These are phyloP conservation scores for Cataglyphis livida DNA, from an alignment of 2,888 invertebrate genomes.

Conservation along the genomic window DNA sequence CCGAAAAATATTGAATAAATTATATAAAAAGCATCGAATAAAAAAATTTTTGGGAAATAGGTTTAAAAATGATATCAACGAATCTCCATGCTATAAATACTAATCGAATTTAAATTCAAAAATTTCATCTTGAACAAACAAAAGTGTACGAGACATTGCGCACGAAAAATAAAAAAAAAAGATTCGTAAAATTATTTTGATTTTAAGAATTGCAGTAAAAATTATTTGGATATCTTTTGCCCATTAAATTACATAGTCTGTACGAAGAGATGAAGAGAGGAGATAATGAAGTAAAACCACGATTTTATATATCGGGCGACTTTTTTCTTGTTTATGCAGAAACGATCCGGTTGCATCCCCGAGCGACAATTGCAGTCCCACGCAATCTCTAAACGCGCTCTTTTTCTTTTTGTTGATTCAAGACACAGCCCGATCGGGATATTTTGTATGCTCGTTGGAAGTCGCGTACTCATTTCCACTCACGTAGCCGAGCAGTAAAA, in stretches of 20 bases:
- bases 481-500: conserved; percentile 15
- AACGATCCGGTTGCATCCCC: not conserved
- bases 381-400: not conserved
- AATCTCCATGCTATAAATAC: not conserved
- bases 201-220: not conserved
- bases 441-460: conserved; percentile 27
- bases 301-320: not conserved
- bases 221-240: not conserved
- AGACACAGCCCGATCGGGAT: not conserved
- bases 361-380: conserved; percentile 26
- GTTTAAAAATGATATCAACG: not conserved
- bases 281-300: not conserved
- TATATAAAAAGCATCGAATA: not conserved
- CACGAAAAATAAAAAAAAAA: not conserved
- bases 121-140: not conserved
- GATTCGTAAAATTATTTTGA: not conserved
- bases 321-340: not conserved
- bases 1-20: not conserved
- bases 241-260: conserved; percentile 23
- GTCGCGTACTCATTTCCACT: conserved; percentile 11
- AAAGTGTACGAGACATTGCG: not conserved
- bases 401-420: conserved; percentile 20
- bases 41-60: not conserved
- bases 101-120: conserved; percentile 17
- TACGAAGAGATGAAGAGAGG: conserved; percentile 4